Conservation (phyloP, 2,113 vertebrate species). For the Engystomops pustulosus region DNA sequence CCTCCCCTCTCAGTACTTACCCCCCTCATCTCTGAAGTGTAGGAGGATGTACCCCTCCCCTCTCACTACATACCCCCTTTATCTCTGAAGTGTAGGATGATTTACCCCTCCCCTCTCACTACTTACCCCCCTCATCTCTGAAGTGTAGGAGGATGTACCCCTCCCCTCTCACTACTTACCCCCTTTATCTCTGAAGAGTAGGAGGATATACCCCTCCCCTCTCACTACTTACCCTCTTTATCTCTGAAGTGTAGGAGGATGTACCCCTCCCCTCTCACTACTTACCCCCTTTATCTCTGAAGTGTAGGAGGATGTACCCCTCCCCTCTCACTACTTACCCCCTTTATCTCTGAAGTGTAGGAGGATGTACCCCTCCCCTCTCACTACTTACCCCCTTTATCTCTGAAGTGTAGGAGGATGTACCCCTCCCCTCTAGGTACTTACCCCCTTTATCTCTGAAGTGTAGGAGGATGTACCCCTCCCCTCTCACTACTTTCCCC, state of each 20-base stretch:
- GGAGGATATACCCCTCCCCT: background rate
- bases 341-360: too few relatives aligned
- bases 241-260: background rate
- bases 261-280: background rate
- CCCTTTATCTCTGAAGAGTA: background rate
- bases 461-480: background rate
- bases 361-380: too few relatives aligned
- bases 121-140: too few relatives aligned
- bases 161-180: background rate
- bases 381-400: background rate
- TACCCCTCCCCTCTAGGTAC: background rate
- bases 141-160: too few relatives aligned
- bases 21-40: background rate
- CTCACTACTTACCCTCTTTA: background rate
- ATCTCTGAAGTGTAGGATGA: background rate
- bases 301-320: background rate
- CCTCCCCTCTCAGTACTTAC: background rate
- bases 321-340: too few relatives aligned
- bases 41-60: background rate
- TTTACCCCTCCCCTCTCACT: background rate
- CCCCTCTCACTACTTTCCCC: background rate
- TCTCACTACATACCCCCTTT: background rate
- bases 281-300: background rate
- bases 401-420: background rate
- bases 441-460: background rate